phyloP scores from a whole-genome alignment of 2,113 vertebrate genomes.

The Atherinomorus stipes region DNA sequence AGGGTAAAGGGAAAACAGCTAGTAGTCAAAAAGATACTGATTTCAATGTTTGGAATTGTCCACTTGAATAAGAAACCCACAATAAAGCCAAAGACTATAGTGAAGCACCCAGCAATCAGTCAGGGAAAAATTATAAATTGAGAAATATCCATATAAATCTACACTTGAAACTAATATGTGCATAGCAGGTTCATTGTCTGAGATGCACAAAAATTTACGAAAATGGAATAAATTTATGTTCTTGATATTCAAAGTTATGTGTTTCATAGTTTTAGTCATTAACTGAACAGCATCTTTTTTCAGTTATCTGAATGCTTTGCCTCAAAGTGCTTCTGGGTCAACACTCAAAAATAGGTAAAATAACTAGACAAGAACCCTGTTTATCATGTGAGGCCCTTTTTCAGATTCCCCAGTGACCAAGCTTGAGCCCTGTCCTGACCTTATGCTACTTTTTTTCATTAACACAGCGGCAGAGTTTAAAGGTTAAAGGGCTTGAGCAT shows the following conservation, averaged over 20 bases:
- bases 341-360: neutral
- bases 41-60: no score
- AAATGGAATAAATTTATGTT: neutral
- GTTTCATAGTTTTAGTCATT: neutral
- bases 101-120: neutral
- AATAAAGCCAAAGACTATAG: neutral
- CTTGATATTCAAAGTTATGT: neutral
- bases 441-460: constrained; percentile 27
- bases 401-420: constrained; percentile 17
- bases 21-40: no score
- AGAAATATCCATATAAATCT: neutral
- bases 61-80: no score
- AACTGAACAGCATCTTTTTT: neutral
- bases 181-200: neutral
- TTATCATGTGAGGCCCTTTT: neutral
- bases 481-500: constrained; percentile 37
- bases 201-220: neutral
- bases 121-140: neutral
- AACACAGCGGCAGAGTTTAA: constrained; percentile 40
- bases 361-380: neutral
- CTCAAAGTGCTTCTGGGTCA: constrained; percentile 4
- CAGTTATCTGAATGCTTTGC: neutral
- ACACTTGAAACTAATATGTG: neutral
- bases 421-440: neutral
- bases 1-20: no score